phyloP scores from a whole-genome alignment of 2,797 vertebrate genomes.

The Borostomias antarcticus region DNA sequence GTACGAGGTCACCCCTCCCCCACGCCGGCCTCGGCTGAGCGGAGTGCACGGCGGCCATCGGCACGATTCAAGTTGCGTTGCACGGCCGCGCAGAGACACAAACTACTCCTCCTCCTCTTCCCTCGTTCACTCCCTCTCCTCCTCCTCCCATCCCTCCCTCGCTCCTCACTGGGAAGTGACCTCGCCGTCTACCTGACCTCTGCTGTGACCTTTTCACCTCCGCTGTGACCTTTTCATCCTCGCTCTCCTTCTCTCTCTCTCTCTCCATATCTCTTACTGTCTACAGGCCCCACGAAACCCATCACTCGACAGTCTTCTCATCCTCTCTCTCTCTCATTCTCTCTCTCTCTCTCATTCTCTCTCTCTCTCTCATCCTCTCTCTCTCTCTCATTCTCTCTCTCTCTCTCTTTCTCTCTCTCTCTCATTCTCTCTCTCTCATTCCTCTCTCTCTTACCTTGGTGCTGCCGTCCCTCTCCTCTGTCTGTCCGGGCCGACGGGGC shows the following conservation, averaged over 20 bases:
- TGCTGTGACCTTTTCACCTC: slow-evolving; percentile 37
- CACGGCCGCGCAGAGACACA: not conserved
- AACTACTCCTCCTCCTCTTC: not conserved
- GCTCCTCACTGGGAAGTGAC: not conserved
- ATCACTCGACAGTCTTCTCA: not conserved
- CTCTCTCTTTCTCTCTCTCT: not conserved
- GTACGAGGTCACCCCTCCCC: not conserved
- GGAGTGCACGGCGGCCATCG: not conserved
- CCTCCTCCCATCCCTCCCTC: not conserved
- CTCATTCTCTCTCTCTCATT: not conserved
- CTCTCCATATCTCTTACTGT: not conserved
- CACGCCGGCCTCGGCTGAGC: not conserved
- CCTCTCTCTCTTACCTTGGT: slow-evolving; percentile 64
- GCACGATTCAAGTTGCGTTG: not conserved
- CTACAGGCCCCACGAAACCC: not conserved
- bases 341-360: not conserved
- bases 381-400: not conserved
- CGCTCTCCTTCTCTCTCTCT: not conserved
- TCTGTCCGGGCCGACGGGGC: slow-evolving; percentile 42
- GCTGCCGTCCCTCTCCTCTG: slow-evolving; percentile 67
- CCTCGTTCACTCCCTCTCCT: not conserved
- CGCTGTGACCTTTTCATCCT: slow-evolving; percentile 4
- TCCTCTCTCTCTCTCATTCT: not conserved
- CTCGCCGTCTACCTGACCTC: not conserved
- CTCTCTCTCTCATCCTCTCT: not conserved